Conservation (phyloP, 2,113 vertebrate genomes). For the Tychaedon coryphoeus region DNA sequence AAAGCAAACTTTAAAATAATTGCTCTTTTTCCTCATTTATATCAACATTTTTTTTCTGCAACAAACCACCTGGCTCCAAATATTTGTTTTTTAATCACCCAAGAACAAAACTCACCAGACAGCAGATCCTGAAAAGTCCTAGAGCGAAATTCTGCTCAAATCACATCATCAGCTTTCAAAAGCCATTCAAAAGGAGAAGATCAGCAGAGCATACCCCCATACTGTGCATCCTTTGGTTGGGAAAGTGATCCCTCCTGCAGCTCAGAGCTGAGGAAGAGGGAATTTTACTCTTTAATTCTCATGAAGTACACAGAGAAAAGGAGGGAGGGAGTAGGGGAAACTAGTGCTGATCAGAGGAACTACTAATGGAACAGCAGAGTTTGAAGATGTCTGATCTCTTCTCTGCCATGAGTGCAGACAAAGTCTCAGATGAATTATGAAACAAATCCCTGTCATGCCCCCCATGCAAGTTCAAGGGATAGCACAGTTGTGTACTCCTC, state of each 20-base stretch:
- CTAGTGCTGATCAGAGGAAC: slow-evolving; percentile 39
- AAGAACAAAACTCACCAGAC: neutral
- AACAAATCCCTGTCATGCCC: neutral
- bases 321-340: neutral
- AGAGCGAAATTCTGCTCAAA: neutral
- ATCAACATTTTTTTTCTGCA: neutral
- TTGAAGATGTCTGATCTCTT: slow-evolving; percentile 34
- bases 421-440: slow-evolving; percentile 54
- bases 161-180: neutral
- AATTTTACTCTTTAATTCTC: slow-evolving; percentile 36
- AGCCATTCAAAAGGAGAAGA: neutral
- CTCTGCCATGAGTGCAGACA: neutral
- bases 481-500: neutral
- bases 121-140: neutral
- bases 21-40: neutral
- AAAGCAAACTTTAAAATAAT: slow-evolving; percentile 50
- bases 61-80: slow-evolving; percentile 5
- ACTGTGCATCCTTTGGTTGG: neutral
- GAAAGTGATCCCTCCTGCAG: neutral
- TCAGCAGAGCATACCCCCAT: neutral
- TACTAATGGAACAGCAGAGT: slow-evolving; percentile 38
- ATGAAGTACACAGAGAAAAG: neutral
- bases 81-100: slow-evolving; percentile 15
- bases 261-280: neutral
- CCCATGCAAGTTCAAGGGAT: neutral